Evolutionary conservation across 2,888 invertebrate genomes (phyloP), one percentile per base, ranked within the genome.

Genomic region (Allacma fusca): DNA sequence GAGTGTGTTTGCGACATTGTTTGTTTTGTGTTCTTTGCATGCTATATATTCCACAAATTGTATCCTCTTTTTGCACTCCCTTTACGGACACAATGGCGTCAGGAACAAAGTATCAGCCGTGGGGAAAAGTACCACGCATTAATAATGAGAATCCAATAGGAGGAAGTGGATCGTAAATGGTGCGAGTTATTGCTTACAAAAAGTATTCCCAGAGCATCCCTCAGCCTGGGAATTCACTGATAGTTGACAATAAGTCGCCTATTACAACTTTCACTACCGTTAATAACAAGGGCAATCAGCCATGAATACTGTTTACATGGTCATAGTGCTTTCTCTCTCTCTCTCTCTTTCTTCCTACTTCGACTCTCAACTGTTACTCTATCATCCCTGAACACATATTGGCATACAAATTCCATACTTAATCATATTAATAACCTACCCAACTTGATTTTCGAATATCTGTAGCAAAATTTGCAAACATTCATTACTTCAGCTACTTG

Each of bases 191-290:
- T 50, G 50, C 2, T 50, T 50, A 16, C 16, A 50, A 13, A 50
- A 50, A 50, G n/a, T 28, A 62, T 19, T 62, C 26, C 26, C 23
- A 62, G 24, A 62, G 62, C 7, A 2, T 34, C 68, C 68, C 65
- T 7, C 34, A 34, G 50, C 50, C 50, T 50, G 50, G 50, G 50
- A 50, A 50, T 50, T 50, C 50, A 50, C 50, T 50, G 50, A 50
- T 50, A 50, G 50, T 16, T 13, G 19, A 50, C 50, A 19, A 68
- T 29, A 34, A 29, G 68, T 23, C 68, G 26, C 29, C 23, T 40
- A 68, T 68, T 68, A 40, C 40, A 23, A 68, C 29, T 68, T 40
- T 40, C 29, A 68, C 29, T 21, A 40, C 34, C 68, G 68, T 68
- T 29, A 19, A 21, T 68, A 68, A 68, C 29, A 28, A 26, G 24